phyloP scores from a whole-genome alignment of 2,113 vertebrate species.

The Myiopsitta monachus region DNA sequence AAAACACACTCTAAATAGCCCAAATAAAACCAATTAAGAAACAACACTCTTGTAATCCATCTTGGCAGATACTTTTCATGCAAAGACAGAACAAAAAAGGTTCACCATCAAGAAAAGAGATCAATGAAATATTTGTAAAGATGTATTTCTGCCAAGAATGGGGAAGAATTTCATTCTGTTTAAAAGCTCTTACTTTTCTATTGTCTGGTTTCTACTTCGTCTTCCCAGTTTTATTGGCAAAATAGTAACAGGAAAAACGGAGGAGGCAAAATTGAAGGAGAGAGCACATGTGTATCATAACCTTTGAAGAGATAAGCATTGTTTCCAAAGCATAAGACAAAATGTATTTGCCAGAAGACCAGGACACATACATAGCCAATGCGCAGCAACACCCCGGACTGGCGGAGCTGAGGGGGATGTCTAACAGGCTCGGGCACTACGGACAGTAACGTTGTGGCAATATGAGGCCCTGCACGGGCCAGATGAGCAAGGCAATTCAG shows the following conservation, averaged over 20 bases:
- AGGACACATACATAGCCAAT: neutral
- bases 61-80: neutral
- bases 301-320: neutral
- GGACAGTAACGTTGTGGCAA: neutral
- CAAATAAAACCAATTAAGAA: slow-evolving; percentile 18
- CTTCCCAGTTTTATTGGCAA: neutral
- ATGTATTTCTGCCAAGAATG: neutral
- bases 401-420: neutral
- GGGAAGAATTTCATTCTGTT: neutral
- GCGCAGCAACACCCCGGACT: neutral
- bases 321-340: neutral
- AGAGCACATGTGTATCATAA: neutral
- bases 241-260: neutral
- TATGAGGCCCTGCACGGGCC: neutral
- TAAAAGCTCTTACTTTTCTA: slow-evolving; percentile 14
- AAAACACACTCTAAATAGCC: neutral
- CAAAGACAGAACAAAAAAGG: neutral
- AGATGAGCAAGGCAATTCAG: neutral
- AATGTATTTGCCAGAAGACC: neutral
- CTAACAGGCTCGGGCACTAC: neutral
- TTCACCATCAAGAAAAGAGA: neutral
- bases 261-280: neutral
- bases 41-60: neutral
- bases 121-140: neutral
- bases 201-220: neutral